A percentile compares a stretch with the other conserved stretches of the same genome.
phyloP scores from a whole-genome alignment of 2,888 invertebrate species.

The Cepaea hortensis region DNA sequence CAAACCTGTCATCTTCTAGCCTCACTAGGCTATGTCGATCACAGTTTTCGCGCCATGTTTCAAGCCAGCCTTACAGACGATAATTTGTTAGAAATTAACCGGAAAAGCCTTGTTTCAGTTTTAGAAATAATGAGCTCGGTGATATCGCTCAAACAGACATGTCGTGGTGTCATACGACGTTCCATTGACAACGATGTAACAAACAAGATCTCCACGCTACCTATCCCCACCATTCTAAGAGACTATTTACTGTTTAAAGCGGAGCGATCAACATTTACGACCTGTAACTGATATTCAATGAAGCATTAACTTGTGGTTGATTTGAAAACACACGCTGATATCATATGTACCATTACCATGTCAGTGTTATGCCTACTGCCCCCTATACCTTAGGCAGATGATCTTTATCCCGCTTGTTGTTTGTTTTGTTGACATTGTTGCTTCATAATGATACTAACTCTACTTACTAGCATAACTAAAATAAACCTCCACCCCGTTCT shows the following conservation, averaged over 20 bases:
- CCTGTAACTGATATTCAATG: too few species aligned
- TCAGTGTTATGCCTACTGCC: background rate
- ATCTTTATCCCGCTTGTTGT: background rate
- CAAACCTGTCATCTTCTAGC: constrained; percentile 72
- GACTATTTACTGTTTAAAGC: constrained; percentile 70
- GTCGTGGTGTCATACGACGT: constrained; percentile 70
- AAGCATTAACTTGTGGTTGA: background rate
- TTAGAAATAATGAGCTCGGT: constrained; percentile 66
- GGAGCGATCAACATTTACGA: constrained; percentile 48
- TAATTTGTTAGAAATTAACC: constrained; percentile 62
- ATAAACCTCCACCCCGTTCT: too few species aligned
- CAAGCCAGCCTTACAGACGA: constrained; percentile 61
- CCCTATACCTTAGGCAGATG: background rate
- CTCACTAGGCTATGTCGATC: constrained; percentile 66
- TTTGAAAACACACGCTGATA: background rate
- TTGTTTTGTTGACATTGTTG: background rate
- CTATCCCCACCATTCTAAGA: constrained; percentile 69
- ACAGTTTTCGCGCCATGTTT: constrained; percentile 60
- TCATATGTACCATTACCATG: background rate
- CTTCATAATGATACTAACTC: too few species aligned
- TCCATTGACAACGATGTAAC: constrained; percentile 69
- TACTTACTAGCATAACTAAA: too few species aligned
- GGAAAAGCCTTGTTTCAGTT: constrained; percentile 62
- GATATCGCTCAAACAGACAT: constrained; percentile 68
- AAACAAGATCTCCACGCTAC: constrained; percentile 64